Base-by-base conservation (phyloP, 2,113 vertebrate genomes). In the Pterocles gutturalis region DNA sequence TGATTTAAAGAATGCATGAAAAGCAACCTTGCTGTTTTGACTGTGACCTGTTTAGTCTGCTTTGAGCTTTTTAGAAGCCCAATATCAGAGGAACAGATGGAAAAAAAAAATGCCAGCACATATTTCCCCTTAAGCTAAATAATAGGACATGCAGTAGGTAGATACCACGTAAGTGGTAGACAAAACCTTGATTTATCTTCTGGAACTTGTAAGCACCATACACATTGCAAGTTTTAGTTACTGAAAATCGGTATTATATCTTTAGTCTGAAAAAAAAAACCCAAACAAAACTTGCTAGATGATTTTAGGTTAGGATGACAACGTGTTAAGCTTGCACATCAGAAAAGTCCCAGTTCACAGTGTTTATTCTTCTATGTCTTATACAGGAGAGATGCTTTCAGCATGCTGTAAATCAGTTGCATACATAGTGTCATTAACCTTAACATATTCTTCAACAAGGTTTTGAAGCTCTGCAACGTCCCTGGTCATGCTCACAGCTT, bases 41-140 rank as follows among this genome's bases (percentile, higher is more conserved):
- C 84, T 94, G 38, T 81, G 86, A 73, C 83, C 93, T 96, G 83
- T 95, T 96, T 92, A 95, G 89, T 94, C 94, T 96, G 85, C 80
- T 87, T 88, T 81, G 79, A 95, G 88, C 25, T 85, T 92, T 93
- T 95, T 89, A 91, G 69, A 92, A 95, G 48, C 69, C 93, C 29
- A 54, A 6, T 92, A 96, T 95, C 77, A 94, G 87, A 94, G 77
- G 81, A 97, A 78, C 94, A 95, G 62, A 95, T 69, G 84, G 87
- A 58, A 89, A 92, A 95, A 91, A 94, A 69, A 54, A 72, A 92
- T 57, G 62, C 69, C 60, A 81, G 78, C n/a, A 75, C 26, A 34
- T 78, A 81, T 93, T 87, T 53, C 67, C 54, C 77, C 60, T 69
- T 89, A 95, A 85, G 54, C 54, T 81, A 81, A 75, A 78, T 89